These are phyloP conservation scores for Myripristis jacobus DNA, from an alignment of 2,797 vertebrate genomes.

Conservation along the genomic window DNA sequence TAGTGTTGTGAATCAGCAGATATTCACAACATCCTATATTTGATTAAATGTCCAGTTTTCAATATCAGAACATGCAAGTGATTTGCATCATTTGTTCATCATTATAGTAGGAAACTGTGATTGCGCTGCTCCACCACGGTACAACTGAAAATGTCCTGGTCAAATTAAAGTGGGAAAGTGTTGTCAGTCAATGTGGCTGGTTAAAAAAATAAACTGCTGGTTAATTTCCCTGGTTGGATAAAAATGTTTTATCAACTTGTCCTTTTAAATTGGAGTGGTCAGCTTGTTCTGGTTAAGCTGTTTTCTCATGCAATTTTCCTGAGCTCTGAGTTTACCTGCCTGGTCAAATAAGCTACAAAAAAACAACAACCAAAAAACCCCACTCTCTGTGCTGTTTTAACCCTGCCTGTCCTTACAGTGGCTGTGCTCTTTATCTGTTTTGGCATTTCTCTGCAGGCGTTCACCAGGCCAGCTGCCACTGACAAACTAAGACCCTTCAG, in stretches of 20 bases:
- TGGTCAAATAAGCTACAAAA: constrained; percentile 23
- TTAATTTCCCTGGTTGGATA: not conserved
- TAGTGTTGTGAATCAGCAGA: too few relatives aligned
- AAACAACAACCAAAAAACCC: too few relatives aligned
- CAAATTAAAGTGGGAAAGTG: not conserved
- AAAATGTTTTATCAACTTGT: too few relatives aligned
- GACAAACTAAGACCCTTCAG: constrained; percentile 64
- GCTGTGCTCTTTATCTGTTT: constrained; percentile 62
- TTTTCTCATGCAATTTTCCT: not conserved
- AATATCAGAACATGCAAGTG: too few relatives aligned
- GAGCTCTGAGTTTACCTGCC: not conserved
- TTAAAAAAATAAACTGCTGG: not conserved
- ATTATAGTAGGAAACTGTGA: too few relatives aligned
- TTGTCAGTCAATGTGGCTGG: not conserved
- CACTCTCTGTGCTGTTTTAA: constrained; percentile 42
- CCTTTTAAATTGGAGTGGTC: too few relatives aligned
- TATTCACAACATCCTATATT: too few relatives aligned
- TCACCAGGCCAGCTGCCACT: constrained; percentile 75
- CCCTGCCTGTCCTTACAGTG: constrained; percentile 51
- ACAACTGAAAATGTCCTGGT: not conserved
- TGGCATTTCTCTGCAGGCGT: constrained; percentile 73
- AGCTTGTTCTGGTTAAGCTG: too few relatives aligned
- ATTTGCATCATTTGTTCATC: too few relatives aligned
- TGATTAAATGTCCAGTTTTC: too few relatives aligned
- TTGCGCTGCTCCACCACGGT: too few relatives aligned